Evolutionary conservation across 2,113 vertebrate genomes (phyloP), one percentile per base, ranked within the genome.

Genomic region (Platichthys stellatus): DNA sequence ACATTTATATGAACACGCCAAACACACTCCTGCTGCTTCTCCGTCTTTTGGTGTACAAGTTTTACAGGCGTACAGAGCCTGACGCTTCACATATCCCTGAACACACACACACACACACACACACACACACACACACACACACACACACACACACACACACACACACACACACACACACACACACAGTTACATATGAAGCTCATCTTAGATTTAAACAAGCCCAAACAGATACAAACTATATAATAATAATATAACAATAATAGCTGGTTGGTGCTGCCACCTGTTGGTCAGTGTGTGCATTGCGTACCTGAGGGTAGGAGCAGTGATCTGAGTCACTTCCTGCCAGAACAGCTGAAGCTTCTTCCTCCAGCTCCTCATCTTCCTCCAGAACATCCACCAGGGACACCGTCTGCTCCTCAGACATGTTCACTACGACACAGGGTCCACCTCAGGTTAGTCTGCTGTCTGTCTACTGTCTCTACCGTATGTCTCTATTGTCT

Each of bases 1-100:
- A 79, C 97, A 99, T 84, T 97, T 98, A 73, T 99, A 98, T 47
- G 97, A 98, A 91, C 97, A 99, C n/a, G 97, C 97, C 64, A 98
- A 89, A 83, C 97, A 99, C 73, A 99, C 94, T 0, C 97, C 97
- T 0, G 97, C 97, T 2, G 96, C 95, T 69, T 96, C 96, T 4
- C 92, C 94, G 3, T 95, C 96, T 73, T 94, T 92, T 3, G 97
- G 96, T 4, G 95, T 97, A 72, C 97, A 99, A 13, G 96, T 98
- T 87, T 93, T 94, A 74, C 97, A 99, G 28, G 97, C 96, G 53
- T 99, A 99, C 10, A 99, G 80, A 1, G 97, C 97, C 91, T 99
- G 97, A 2, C 97, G 93, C 93, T 96, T 97, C 87, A 98, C 97
- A 0, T 96, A 96, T 43, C 97, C 97, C 97, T 98, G 79, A 10